Evolutionary conservation across 2,113 vertebrate genomes (phyloP).

Genomic region (Scalopus aquaticus): DNA sequence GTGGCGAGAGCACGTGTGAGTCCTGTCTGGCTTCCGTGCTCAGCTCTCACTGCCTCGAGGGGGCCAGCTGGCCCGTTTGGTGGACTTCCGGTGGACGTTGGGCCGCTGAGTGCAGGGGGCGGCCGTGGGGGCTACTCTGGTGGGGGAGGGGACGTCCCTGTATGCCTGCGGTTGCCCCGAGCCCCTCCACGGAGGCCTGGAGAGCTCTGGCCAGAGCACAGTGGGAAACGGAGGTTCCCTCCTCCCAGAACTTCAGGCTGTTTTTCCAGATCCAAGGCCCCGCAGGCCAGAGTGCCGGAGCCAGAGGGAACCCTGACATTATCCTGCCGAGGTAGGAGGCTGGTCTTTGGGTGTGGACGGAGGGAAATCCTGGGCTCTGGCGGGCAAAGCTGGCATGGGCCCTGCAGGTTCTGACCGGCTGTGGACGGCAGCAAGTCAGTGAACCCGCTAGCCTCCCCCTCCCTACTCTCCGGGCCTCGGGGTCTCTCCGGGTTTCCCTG

Average conservation of each 20-base stretch:
- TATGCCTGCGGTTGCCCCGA: accelerated
- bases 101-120: not conserved
- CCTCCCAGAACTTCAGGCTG: too few species aligned
- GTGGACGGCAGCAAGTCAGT: accelerated
- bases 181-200: not conserved
- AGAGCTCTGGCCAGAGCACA: not conserved
- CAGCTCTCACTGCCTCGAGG: not conserved
- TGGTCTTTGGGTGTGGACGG: not conserved
- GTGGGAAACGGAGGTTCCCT: not conserved
- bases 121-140: not conserved
- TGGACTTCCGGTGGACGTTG: not conserved
- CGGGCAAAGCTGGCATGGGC: accelerated
- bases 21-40: accelerated
- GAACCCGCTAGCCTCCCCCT: too few species aligned
- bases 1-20: accelerated
- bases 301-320: not conserved
- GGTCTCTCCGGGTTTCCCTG: not conserved
- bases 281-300: accelerated
- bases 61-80: too few species aligned
- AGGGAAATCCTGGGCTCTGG: accelerated
- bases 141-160: accelerated
- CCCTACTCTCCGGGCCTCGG: not conserved
- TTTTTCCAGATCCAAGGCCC: not conserved
- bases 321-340: not conserved
- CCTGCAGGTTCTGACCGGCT: not conserved